These are phyloP conservation scores for Parascotia fuliginaria DNA, from an alignment of 2,888 invertebrate species.

Conservation along the genomic window DNA sequence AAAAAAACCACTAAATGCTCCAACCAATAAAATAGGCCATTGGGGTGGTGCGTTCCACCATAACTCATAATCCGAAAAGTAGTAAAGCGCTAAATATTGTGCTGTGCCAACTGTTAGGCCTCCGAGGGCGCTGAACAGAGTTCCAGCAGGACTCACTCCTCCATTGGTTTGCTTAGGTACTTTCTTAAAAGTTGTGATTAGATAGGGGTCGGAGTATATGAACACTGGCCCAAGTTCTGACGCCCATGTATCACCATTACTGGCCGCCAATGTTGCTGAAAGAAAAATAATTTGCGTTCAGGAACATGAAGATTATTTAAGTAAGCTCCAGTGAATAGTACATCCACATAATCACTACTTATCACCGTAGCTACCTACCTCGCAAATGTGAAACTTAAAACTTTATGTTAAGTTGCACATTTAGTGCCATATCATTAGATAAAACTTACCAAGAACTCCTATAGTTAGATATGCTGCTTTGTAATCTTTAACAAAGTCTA, in stretches of 20 bases:
- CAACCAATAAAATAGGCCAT: slow-evolving; percentile 91
- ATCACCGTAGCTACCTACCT: too few relatives aligned
- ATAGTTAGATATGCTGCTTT: slow-evolving; percentile 93
- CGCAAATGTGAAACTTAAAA: too few relatives aligned
- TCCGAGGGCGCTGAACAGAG: slow-evolving; percentile 86
- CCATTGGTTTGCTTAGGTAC: slow-evolving; percentile 97
- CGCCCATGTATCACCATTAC: slow-evolving; percentile 96
- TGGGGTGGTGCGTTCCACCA: slow-evolving; percentile 88
- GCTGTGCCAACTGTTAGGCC: slow-evolving; percentile 90
- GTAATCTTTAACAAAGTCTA: slow-evolving; percentile 91
- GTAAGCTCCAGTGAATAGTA: too few relatives aligned
- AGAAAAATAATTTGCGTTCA: slow-evolving; percentile 21
- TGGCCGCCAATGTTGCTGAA: slow-evolving; percentile 90
- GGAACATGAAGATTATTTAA: too few relatives aligned
- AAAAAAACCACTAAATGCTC: slow-evolving; percentile 90
- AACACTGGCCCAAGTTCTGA: slow-evolving; percentile 94
- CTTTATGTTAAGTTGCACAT: too few relatives aligned
- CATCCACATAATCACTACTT: too few relatives aligned
- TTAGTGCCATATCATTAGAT: too few relatives aligned
- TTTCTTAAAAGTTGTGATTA: slow-evolving; percentile 89
- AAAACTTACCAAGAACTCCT: slow-evolving; percentile 88
- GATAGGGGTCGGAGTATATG: slow-evolving; percentile 88
- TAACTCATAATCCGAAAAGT: slow-evolving; percentile 86
- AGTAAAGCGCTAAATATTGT: slow-evolving; percentile 88
- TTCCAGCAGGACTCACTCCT: slow-evolving; percentile 89